Evolutionary conservation across 1,140 invertebrate species (phyloP).

Genomic region (Drosophila obscura): DNA sequence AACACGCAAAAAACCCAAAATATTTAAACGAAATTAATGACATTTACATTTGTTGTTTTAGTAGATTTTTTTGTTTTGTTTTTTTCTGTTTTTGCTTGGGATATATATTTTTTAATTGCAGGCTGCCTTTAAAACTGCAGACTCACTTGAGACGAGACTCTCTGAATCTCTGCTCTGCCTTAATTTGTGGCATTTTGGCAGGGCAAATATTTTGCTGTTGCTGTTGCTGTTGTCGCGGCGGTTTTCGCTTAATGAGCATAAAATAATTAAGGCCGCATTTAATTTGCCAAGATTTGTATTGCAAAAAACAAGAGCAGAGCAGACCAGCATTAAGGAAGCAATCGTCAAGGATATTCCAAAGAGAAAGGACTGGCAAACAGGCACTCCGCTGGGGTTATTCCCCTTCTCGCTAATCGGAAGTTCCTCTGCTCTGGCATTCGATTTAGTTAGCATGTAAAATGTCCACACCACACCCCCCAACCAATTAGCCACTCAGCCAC

Average conservation of each 20-base stretch:
- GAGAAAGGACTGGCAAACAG: conserved; percentile 53
- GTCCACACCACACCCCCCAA: conserved; percentile 12
- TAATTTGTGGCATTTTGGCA: conserved; percentile 53
- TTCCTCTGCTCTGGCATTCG: conserved; percentile 2
- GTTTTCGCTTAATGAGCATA: conserved; percentile 70
- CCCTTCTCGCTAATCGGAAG: conserved; percentile 14
- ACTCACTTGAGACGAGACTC: conserved; percentile 57
- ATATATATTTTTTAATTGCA: conserved; percentile 55
- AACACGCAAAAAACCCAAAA: conserved; percentile 26
- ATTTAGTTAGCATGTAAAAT: conserved; percentile 34
- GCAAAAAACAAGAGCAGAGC: conserved; percentile 7
- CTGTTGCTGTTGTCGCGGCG: conserved; percentile 11
- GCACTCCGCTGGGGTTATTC: conserved; percentile 3
- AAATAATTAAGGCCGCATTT: conserved; percentile 78
- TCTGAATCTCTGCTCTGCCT: conserved; percentile 19
- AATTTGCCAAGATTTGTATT: conserved; percentile 59
- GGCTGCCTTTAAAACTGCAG: conserved; percentile 45
- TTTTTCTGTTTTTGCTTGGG: conserved; percentile 7
- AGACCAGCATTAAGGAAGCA: no score
- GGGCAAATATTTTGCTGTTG: conserved; percentile 40
- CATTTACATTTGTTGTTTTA: conserved; percentile 51
- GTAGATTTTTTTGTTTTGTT: conserved; percentile 44
- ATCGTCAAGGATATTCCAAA: conserved; percentile 46
- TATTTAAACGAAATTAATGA: conserved; percentile 78
- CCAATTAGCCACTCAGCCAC: conserved; percentile 53